phyloP scores from a whole-genome alignment of 2,888 invertebrate species.

The Andrena chrysosceles region DNA sequence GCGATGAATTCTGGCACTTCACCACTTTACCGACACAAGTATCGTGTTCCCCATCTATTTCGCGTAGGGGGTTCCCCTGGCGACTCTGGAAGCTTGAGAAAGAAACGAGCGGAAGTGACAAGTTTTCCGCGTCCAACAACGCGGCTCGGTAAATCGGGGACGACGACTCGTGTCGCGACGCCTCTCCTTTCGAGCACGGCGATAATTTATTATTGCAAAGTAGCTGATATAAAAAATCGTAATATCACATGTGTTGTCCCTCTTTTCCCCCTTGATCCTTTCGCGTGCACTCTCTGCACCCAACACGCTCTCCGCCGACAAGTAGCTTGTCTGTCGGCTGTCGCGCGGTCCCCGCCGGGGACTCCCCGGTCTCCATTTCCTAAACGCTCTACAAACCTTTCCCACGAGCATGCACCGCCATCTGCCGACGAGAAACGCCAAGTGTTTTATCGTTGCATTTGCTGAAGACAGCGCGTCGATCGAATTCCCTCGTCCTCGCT shows the following conservation, averaged over 20 bases:
- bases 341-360: neutral
- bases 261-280: conserved; percentile 37
- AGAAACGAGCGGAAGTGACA: neutral
- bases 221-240: conserved; percentile 76
- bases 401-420: neutral
- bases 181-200: conserved; percentile 45
- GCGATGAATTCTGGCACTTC: too few species aligned
- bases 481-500: conserved; percentile 1
- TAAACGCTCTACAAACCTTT: neutral
- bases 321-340: conserved; percentile 36
- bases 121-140: neutral
- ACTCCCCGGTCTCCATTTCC: neutral
- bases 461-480: conserved; percentile 1
- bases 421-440: conserved; percentile 3
- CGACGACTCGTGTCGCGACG: conserved; percentile 59
- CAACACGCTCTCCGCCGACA: conserved; percentile 16
- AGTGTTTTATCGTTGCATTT: conserved; percentile 9
- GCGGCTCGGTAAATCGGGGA: conserved; percentile 21
- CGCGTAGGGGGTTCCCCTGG: too few species aligned
- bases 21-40: too few species aligned
- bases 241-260: conserved; percentile 73
- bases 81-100: too few species aligned
- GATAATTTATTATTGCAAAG: conserved; percentile 72
- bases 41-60: too few species aligned
- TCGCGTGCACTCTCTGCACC: conserved; percentile 29